phyloP scores from a whole-genome alignment of 2,113 vertebrate genomes.

The Neolamprologus toae region DNA sequence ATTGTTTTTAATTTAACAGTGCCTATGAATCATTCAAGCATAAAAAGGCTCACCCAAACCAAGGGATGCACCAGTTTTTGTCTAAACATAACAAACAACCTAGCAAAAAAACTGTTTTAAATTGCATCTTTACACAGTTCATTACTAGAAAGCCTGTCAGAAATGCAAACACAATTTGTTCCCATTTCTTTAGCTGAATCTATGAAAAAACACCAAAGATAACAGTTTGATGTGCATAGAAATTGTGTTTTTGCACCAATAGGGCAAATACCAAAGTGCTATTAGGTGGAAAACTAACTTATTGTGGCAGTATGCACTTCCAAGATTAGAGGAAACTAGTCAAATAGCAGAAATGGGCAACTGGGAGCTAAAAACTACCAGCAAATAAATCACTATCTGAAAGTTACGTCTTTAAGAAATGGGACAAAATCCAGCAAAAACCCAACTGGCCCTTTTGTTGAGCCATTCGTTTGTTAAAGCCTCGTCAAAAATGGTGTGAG shows the following conservation, averaged over 20 bases:
- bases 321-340: not conserved
- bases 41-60: rapidly evolving
- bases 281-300: not conserved
- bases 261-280: not conserved
- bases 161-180: not conserved
- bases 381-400: not conserved
- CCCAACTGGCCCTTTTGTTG: not conserved
- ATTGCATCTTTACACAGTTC: rapidly evolving
- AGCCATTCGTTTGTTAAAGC: not conserved
- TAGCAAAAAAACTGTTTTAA: not conserved
- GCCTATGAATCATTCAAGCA: not conserved
- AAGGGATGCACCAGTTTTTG: not conserved
- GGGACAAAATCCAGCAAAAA: not conserved
- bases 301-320: not conserved
- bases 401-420: rapidly evolving
- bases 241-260: rapidly evolving
- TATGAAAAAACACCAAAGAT: not conserved
- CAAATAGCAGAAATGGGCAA: not conserved
- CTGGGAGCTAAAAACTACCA: not conserved
- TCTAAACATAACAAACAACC: not conserved
- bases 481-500: not conserved
- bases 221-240: rapidly evolving
- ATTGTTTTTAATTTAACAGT: not conserved
- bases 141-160: not conserved
- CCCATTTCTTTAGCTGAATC: not conserved